Percentiles rank a stretch among this genome's conserved stretches.
These are phyloP conservation scores for Engraulis encrasicolus DNA, from an alignment of 2,113 vertebrate species.

Conservation along the genomic window DNA sequence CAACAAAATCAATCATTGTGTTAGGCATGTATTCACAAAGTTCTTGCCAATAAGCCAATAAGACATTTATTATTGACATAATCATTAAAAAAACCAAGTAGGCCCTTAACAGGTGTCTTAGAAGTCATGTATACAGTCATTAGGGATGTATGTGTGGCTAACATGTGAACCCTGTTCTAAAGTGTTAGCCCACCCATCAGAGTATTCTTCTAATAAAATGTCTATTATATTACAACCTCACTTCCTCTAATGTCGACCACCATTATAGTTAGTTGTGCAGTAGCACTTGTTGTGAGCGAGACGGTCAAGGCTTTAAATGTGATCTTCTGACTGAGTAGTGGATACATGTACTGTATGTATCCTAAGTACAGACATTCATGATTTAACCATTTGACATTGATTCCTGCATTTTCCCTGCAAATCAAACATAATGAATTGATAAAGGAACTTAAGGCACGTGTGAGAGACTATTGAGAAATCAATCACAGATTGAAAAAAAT, in stretches of 20 bases:
- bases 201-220: neutral
- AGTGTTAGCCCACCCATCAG: no score
- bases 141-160: no score
- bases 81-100: no score
- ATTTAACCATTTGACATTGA: neutral
- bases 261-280: neutral
- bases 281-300: neutral
- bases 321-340: neutral
- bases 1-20: no score
- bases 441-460: constrained; percentile 83
- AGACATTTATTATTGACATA: no score
- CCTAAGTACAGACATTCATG: constrained; percentile 30
- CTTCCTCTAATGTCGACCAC: neutral
- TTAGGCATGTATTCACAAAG: no score
- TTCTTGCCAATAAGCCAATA: no score
- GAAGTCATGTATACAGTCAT: no score
- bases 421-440: constrained; percentile 72
- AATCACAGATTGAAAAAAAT: neutral
- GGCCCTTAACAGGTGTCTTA: no score
- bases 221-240: neutral
- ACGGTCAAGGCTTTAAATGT: constrained; percentile 6
- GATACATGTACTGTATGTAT: constrained; percentile 9
- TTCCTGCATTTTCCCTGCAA: constrained; percentile 41
- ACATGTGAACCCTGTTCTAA: no score
- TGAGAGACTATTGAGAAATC: constrained; percentile 53